A percentile compares a stretch with the other conserved stretches of the same genome.
Evolutionary conservation across 2,888 invertebrate genomes (phyloP).

Genomic region (Caenorhabditis virilis): DNA sequence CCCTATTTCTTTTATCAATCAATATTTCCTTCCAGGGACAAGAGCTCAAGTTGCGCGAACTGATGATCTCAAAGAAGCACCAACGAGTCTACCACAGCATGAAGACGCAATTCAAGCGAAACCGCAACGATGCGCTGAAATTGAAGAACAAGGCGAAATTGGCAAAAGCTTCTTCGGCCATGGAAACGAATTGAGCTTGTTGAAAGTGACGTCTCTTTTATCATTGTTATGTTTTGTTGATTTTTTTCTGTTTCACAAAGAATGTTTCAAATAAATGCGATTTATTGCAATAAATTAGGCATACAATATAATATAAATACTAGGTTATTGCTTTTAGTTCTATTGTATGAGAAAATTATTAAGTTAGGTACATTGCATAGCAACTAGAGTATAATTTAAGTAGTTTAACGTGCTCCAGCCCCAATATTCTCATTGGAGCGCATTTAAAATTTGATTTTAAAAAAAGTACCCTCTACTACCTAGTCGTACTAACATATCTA

Average conservation of each 20-base stretch:
- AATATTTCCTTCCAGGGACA: slow-evolving; percentile 71
- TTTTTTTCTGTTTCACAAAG: slow-evolving; percentile 1
- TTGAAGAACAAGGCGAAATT: slow-evolving; percentile 37
- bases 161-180: slow-evolving; percentile 16
- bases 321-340: neutral
- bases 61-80: slow-evolving; percentile 93
- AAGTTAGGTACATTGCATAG: neutral
- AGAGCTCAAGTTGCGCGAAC: slow-evolving; percentile 75
- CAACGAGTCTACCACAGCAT: slow-evolving; percentile 84
- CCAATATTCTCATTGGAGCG: too few relatives aligned
- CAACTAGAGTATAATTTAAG: too few relatives aligned
- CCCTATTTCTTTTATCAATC: too few relatives aligned
- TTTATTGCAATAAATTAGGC: slow-evolving; percentile 1
- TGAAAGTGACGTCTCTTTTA: too few relatives aligned
- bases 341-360: neutral
- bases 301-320: slow-evolving; percentile 1
- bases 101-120: slow-evolving; percentile 62
- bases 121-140: slow-evolving; percentile 35
- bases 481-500: slow-evolving; percentile 58
- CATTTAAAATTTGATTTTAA: too few relatives aligned
- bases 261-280: slow-evolving; percentile 7
- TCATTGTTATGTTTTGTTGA: slow-evolving; percentile 1
- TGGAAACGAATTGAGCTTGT: neutral
- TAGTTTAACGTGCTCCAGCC: too few relatives aligned
- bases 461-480: too few relatives aligned